Evolutionary conservation across 1,140 invertebrate genomes (phyloP), one percentile per base, ranked within the genome.

Genomic region (Drosophila orena): DNA sequence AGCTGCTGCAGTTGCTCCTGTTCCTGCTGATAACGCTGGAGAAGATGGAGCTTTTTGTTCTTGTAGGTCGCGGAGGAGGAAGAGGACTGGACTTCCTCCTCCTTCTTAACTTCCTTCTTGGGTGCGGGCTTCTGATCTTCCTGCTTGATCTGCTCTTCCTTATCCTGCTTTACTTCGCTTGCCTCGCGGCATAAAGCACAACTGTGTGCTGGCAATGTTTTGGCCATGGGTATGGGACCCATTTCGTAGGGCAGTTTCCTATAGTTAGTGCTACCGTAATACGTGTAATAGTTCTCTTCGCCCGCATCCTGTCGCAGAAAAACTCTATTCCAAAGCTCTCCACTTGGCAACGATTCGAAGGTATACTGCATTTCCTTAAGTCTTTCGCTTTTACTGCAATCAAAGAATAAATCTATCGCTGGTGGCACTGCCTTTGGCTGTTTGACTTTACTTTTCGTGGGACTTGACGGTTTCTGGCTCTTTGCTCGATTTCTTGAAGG

Each of bases 161-260:
- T 57, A 17, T 43, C 40, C 24, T 60, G 30, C 35, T 46, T 61
- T 30, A 7, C 38, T 3, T 27, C 37, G 34, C 30, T 43, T 24
- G 50, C 52, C 15, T 44, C 52, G 0, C 77, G 59, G 30, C 91
- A 91, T 6, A 91, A 15, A 14, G 93, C 84, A 15, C 93, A 92
- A 77, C 92, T 65, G 40, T 88, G 79, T 6, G 44, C 68, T 15
- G 75, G 27, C 46, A 75, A 47, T 4, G 83, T 91, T 5, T 53
- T 69, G 30, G 94, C 85, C 49, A 94, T 93, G 62, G 93, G 94
- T 75, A 95, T 92, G 54, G 93, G 93, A 14, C 93, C 95, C 80
- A 96, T 95, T 92, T 97, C 95, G 79, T 97, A 97, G 0, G 96
- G 96, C 72, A 97, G 92, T 59, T 96, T 93, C 10, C 91, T 95